Base-by-base conservation (phyloP, 2,113 vertebrate species). In the Calidris pygmaea region DNA sequence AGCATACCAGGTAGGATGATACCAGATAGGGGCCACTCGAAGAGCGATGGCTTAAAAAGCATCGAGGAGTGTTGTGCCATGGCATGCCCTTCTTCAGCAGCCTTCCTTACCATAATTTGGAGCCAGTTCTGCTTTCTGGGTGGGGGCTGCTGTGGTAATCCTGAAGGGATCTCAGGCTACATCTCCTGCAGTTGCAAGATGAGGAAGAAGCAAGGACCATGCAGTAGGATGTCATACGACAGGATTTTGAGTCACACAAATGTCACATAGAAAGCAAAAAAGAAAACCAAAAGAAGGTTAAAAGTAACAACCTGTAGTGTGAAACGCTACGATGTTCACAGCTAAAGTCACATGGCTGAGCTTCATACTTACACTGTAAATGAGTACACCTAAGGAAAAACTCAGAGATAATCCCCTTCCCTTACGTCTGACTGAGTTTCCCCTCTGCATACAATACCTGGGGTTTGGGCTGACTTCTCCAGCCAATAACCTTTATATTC, bases 51-150 rank as follows among this genome's bases (percentile, higher is more conserved):
- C 30, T 35, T 70, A 43, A 67, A 73, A 53, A 34, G 47, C n/a
- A 34, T 26, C 0, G 0, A 39, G 65, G n/a, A 82, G 26, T 3
- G 1, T 19, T 15, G 7, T 13, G 12, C 9, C 8, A 18, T 41
- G 60, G 9, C 41, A 63, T 7, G 15, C 10, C 29, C 3, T 0
- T 12, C 8, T 29, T 82, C 59, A 24, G 35, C 0, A 0, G 32
- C 18, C 8, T 67, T 35, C 22, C 41, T 62, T 52, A 32, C 59
- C 22, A 7, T 24, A 21, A 45, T 45, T 39, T 30, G 39, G 27
- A 73, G 47, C 34, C 16, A 20, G 5, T 27, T 47, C 37, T 60
- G 12, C 37, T 56, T 2, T 1, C 39, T 12, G 52, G 7, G 23
- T 6, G 32, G 12, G 32, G 35, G 16, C 35, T 35, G 12, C 41